Evolutionary conservation across 2,113 vertebrate genomes (phyloP), one percentile per base, ranked within the genome.

Genomic region (Semnornis frantzii): DNA sequence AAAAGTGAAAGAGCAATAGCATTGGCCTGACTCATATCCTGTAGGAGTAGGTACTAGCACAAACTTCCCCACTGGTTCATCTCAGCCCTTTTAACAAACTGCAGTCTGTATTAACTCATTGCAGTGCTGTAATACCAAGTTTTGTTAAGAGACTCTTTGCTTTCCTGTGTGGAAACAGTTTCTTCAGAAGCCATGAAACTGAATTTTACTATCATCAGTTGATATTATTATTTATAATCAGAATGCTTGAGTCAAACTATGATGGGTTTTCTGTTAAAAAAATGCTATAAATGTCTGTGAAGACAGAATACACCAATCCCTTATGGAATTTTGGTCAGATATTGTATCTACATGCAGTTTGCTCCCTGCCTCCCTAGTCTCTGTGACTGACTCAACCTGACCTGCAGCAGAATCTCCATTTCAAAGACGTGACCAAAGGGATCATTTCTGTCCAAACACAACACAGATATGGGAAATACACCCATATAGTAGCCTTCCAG

Each of bases 41-140:
- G 95, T 96, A 95, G 96, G 95, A 95, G 95, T 94, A 93, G 44
- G 90, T 94, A 92, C 87, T 90, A 96, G 96, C 68, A 82, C 90
- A 96, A 95, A 87, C 91, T 90, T 94, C 89, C 81, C 78, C 85
- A 79, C 87, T 94, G 70, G 80, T 93, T 96, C 87, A 95, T 95
- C 90, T 93, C 82, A 94, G 85, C 64, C 91, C 78, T 96, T 95
- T 93, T 66, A 90, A 52, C 66, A 88, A 70, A 55, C 21, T 73
- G 64, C 42, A 84, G 30, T 69, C 48, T 58, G 14, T n/a, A 59
- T 95, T 96, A 96, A 94, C 90, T 83, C 85, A 58, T 90, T 86
- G 44, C 8, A 62, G 54, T 42, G 19, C 80, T 81, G 76, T 55
- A 83, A 73, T 63, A 37, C 44, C 76, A 85, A 84, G 12, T 17